These are phyloP conservation scores for Hapalemur alaotrensis DNA, from an alignment of 2,797 vertebrate species.

Conservation along the genomic window DNA sequence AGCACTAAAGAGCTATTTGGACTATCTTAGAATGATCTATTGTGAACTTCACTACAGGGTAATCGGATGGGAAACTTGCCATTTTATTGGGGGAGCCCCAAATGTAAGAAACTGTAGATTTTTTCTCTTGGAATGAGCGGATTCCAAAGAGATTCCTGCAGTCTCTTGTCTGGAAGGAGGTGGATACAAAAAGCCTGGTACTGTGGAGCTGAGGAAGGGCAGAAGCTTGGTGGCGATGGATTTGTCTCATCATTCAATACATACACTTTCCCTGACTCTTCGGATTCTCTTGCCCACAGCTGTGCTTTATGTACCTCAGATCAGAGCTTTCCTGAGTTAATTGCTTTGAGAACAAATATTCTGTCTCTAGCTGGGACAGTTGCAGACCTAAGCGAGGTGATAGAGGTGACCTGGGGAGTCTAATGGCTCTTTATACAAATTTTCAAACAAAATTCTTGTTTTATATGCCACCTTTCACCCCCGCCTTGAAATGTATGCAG, in stretches of 20 bases:
- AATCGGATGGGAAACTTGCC: not conserved
- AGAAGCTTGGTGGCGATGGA: not conserved
- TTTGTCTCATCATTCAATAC: not conserved
- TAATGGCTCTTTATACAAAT: not conserved
- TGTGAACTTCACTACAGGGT: not conserved
- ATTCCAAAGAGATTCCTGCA: not conserved
- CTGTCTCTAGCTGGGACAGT: not conserved
- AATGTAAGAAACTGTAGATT: not conserved
- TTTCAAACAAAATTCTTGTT: not conserved
- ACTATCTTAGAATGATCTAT: not conserved
- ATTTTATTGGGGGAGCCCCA: not conserved
- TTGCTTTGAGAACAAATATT: not conserved
- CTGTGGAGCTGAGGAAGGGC: not conserved
- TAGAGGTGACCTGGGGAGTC: not conserved
- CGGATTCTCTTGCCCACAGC: not conserved
- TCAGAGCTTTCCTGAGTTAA: not conserved
- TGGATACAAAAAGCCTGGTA: not conserved
- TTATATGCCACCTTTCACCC: not conserved
- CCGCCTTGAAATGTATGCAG: not conserved
- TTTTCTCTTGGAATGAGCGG: not conserved
- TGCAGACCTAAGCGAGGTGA: not conserved
- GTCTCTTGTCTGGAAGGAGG: not conserved
- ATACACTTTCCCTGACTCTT: not conserved
- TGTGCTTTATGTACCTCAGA: not conserved
- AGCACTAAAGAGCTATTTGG: not conserved